Conservation (phyloP, 1,140 invertebrate genomes). For the Dinoponera quadriceps region DNA sequence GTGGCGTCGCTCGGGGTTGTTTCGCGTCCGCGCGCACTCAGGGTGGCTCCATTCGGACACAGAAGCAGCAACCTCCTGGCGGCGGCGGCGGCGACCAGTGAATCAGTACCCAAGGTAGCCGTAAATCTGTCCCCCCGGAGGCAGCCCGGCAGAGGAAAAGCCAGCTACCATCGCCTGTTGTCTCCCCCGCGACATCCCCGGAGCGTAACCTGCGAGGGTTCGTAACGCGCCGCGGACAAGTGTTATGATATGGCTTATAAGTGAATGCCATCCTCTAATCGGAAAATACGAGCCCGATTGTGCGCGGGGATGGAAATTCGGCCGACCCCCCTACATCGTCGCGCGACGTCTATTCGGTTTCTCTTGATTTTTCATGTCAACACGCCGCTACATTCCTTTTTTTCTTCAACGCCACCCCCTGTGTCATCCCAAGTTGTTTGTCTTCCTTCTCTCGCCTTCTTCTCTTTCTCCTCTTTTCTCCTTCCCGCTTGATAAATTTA, state of each 20-base stretch:
- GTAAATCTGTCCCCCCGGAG: conserved; percentile 84
- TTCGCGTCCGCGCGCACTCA: conserved; percentile 42
- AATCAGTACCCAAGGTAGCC: conserved; percentile 86
- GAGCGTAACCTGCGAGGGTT: conserved; percentile 71
- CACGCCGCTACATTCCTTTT: conserved; percentile 7
- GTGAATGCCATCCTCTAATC: conserved; percentile 86
- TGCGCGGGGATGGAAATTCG: conserved; percentile 75
- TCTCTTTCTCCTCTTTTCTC: background rate
- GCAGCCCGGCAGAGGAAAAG: conserved; percentile 59
- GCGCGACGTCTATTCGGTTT: background rate
- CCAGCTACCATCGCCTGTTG: conserved; percentile 35
- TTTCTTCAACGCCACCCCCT: conserved; percentile 33
- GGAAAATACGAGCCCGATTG: conserved; percentile 85
- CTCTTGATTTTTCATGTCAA: conserved; percentile 54
- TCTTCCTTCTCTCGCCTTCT: background rate
- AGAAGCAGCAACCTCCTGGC: conserved; percentile 65
- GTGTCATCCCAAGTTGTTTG: background rate
- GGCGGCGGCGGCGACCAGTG: conserved; percentile 72
- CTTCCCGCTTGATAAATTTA: conserved; percentile 17
- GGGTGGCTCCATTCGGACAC: conserved; percentile 67
- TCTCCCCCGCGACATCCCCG: conserved; percentile 44
- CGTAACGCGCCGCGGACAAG: conserved; percentile 85
- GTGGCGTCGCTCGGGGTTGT: conserved; percentile 76
- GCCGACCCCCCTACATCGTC: background rate
- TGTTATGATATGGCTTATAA: conserved; percentile 86